phyloP scores from a whole-genome alignment of 2,113 vertebrate species.

The Vombatus ursinus region DNA sequence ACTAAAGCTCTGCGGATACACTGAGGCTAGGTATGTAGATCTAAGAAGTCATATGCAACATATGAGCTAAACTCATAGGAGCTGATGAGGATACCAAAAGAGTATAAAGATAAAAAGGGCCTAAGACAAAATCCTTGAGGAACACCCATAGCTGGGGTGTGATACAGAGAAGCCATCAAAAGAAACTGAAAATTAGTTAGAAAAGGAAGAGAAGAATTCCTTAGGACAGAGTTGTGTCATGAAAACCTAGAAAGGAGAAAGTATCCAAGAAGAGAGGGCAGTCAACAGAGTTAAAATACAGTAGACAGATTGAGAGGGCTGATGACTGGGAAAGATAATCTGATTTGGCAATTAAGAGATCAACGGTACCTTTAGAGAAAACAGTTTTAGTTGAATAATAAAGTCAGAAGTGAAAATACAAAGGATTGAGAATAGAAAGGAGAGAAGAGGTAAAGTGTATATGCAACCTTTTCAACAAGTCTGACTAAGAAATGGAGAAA shows the following conservation, averaged over 20 bases:
- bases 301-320: neutral
- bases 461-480: neutral
- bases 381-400: neutral
- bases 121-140: neutral
- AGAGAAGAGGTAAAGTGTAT: neutral
- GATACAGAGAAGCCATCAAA: neutral
- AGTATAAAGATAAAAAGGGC: neutral
- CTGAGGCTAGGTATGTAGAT: neutral
- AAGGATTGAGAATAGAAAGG: neutral
- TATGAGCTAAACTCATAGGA: too few relatives aligned
- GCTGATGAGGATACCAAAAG: neutral
- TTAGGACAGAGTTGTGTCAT: neutral
- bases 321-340: neutral
- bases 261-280: neutral
- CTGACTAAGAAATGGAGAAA: neutral
- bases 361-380: neutral
- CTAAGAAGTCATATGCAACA: neutral
- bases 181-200: neutral
- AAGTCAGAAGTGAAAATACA: neutral
- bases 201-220: neutral
- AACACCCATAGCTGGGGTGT: neutral
- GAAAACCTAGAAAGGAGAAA: neutral
- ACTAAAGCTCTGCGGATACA: neutral
- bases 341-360: neutral
- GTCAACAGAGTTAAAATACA: neutral